phyloP scores from a whole-genome alignment of 35 echinoderm and acorn worm species.

The Stichopus chloronotus region DNA sequence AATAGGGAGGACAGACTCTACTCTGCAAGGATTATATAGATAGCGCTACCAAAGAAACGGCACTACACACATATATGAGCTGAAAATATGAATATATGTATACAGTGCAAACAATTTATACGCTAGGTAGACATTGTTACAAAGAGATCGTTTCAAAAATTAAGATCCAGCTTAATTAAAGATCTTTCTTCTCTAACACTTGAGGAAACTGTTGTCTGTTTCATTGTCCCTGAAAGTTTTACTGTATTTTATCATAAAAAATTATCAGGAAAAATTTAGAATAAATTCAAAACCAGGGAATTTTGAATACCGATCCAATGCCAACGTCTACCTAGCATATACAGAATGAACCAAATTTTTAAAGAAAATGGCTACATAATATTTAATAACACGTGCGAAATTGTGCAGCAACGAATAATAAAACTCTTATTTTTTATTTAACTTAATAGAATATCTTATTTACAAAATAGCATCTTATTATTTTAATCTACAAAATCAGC shows the following conservation, averaged over 20 bases:
- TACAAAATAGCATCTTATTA: conserved; percentile 51
- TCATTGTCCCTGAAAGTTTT: no score
- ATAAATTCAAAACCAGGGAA: no score
- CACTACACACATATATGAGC: neutral
- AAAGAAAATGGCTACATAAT: conserved; percentile 30
- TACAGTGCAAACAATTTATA: no score
- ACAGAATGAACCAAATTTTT: neutral
- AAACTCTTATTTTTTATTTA: conserved; percentile 47
- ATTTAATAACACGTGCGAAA: conserved; percentile 35
- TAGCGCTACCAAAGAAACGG: conserved; percentile 47
- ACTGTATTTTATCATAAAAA: no score
- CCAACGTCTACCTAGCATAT: conserved; percentile 27
- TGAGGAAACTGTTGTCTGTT: no score
- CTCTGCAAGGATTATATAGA: conserved; percentile 55
- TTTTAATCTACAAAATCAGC: conserved; percentile 56
- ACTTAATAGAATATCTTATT: conserved; percentile 62
- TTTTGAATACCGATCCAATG: neutral
- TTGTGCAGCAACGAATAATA: conserved; percentile 49
- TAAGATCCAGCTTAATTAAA: no score
- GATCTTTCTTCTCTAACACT: no score
- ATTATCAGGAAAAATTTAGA: no score
- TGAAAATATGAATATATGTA: no score
- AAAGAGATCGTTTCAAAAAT: no score
- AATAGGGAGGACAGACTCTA: conserved; percentile 42
- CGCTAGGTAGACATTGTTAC: no score